Base-by-base conservation (phyloP, 2,113 vertebrate genomes). In the Passerina amoena region DNA sequence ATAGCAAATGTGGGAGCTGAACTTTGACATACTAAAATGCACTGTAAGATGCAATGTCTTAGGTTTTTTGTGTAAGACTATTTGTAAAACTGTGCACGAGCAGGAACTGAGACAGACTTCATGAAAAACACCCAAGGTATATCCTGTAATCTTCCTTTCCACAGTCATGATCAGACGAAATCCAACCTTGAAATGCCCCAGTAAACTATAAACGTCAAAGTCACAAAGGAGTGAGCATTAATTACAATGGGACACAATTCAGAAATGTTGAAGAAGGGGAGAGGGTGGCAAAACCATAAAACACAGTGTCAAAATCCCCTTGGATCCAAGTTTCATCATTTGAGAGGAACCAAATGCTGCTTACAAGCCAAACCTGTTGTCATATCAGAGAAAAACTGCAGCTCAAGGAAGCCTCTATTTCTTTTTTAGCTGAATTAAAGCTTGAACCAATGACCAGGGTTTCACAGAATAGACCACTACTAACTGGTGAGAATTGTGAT, bases 131-230 rank as follows among this genome's bases (percentile, higher is more conserved):
- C 14, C n/a, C 50, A 35, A 14, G 3, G 9, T 69, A 54, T 10
- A 40, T 18, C 51, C 22, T 68, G 31, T 21, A 18, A 64, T 19
- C 61, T 47, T 82, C 48, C 42, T 61, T 59, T 50, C 21, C 22
- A 68, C 22, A 79, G 53, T n/a, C 44, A 37, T 31, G 28, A 45
- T 27, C 40, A 63, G 40, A 53, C 13, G n/a, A 71, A 87, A 94
- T 22, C 17, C 27, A 78, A 51, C 82, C 45, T 9, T 31, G 15
- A 87, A 68, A 56, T 48, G 35, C 15, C 50, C 63, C 25, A 44
- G n/a, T 45, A 44, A 77, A 63, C 11, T 30, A 40, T 7, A 86
- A 70, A 77, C 2, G 4, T 0, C 0, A 19, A 76, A 63, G 15
- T 61, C 37, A 71, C 11, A 88, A 69, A 70, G 38, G 16, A 69